These are phyloP conservation scores for Pseudomyrmex gracilis DNA, from an alignment of 1,140 invertebrate species.

Conservation along the genomic window DNA sequence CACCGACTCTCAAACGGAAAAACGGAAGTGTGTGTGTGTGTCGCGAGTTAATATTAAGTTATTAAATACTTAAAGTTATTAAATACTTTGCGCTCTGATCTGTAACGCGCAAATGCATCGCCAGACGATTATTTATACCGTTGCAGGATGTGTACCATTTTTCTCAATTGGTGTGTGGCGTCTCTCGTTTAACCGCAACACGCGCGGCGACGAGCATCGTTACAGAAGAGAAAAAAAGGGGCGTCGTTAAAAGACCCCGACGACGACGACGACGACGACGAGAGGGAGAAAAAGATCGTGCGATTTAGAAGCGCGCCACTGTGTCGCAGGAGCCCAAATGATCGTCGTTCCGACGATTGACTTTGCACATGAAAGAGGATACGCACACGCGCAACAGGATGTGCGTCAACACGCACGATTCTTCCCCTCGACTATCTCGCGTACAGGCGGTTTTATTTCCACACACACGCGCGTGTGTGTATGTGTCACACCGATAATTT, in stretches of 20 bases:
- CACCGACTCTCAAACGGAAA: no score
- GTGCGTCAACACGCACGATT: not conserved
- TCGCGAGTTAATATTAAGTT: no score
- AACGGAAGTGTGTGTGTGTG: no score
- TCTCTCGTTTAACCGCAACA: not conserved
- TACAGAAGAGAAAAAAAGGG: not conserved
- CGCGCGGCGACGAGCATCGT: not conserved
- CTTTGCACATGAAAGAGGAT: not conserved
- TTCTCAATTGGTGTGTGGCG: not conserved
- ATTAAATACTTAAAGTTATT: no score
- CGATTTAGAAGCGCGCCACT: conserved; percentile 1
- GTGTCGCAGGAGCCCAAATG: not conserved
- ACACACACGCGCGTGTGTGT: not conserved
- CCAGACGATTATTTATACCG: not conserved
- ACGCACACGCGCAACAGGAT: not conserved
- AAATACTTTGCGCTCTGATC: no score
- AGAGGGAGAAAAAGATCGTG: conserved; percentile 14
- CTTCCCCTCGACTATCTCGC: not conserved
- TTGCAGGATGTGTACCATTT: not conserved
- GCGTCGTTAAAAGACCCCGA: not conserved
- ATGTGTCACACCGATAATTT: not conserved
- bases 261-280: no score
- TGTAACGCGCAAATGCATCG: not conserved
- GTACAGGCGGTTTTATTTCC: conserved; percentile 9
- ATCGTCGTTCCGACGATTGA: conserved; percentile 28